Evolutionary conservation across 2,888 invertebrate genomes (phyloP), one percentile per base, ranked within the genome.

Genomic region (Philereme transversata): DNA sequence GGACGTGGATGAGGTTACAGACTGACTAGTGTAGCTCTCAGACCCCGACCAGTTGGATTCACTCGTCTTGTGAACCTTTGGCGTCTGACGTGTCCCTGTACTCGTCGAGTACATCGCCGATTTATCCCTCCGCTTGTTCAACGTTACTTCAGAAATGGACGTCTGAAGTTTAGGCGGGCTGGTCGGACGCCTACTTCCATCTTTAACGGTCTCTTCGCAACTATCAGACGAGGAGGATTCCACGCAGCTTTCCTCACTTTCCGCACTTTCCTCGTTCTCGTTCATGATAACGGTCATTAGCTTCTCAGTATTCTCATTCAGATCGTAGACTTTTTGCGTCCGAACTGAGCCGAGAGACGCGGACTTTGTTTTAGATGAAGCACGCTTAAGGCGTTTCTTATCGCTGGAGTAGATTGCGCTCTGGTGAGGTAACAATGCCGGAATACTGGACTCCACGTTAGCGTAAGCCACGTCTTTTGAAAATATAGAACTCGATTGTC

Each of bases 151-250:
- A 8, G 87, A 82, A 3, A 90, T 79, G 0, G 84, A 75, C 3
- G 88, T 82, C 46, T 88, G 85, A 64, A 91, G 75, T 73, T 81
- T 79, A 4, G 91, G 90, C 3, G 87, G 89, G 68, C 87, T 89
- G 9, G 64, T 67, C 0, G 77, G 61, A 36, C 76, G 75, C 22
- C 55, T 65, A 33, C 54, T 49, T 7, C 57, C 58, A 11, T 67
- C 60, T 6, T 71, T 71, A 5, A 44, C 62, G 22, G 65, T 58
- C 35, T 50, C 55, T 51, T 54, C 75, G 8, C 58, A 51, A 6
- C 62, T 60, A 8, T 54, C 51, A 4, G 55, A 48, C 4, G 40
- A 38, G 48, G 67, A 62, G 2, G 64, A 49, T 10, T 70, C 72
- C 0, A 69, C 73, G 3, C 71, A 72, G 11, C 74, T 79, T 9